Conservation (phyloP, 2,113 vertebrate species). For the Ophiodon elongatus region DNA sequence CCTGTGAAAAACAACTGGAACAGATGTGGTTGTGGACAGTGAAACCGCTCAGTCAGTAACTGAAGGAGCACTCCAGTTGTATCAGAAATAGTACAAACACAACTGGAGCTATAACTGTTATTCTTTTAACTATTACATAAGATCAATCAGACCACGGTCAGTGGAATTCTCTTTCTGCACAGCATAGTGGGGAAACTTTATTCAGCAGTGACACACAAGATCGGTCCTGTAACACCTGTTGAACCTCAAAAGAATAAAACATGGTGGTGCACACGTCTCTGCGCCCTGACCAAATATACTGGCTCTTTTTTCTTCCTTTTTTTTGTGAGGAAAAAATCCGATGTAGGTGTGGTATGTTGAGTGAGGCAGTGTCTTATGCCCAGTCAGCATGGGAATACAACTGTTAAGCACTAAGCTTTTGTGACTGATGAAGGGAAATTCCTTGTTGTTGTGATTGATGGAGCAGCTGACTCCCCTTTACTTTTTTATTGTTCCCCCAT, state of each 20-base stretch:
- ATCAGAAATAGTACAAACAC: background rate
- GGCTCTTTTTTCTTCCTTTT: background rate
- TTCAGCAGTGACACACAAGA: too few species aligned
- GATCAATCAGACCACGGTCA: background rate
- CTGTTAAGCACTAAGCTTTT: background rate
- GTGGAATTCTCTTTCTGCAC: too few species aligned
- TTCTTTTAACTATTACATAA: background rate
- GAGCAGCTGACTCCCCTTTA: background rate
- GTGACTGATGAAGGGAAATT: background rate
- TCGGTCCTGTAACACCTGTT: background rate
- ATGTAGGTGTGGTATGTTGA: background rate
- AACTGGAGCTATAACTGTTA: background rate
- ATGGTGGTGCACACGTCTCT: background rate
- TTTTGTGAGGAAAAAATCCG: background rate
- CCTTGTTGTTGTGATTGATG: background rate
- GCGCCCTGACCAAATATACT: background rate
- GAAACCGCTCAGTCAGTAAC: background rate
- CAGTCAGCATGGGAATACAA: background rate
- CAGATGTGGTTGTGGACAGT: constrained; percentile 18
- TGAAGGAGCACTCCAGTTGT: background rate
- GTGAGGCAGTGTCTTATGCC: background rate
- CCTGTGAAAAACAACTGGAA: background rate
- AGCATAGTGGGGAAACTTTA: too few species aligned
- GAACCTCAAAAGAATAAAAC: background rate
- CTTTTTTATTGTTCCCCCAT: background rate